A percentile compares a stretch with the other conserved stretches of the same genome.
These are phyloP conservation scores for Nasonia vitripennis DNA, from an alignment of 1,140 invertebrate species.

Conservation along the genomic window DNA sequence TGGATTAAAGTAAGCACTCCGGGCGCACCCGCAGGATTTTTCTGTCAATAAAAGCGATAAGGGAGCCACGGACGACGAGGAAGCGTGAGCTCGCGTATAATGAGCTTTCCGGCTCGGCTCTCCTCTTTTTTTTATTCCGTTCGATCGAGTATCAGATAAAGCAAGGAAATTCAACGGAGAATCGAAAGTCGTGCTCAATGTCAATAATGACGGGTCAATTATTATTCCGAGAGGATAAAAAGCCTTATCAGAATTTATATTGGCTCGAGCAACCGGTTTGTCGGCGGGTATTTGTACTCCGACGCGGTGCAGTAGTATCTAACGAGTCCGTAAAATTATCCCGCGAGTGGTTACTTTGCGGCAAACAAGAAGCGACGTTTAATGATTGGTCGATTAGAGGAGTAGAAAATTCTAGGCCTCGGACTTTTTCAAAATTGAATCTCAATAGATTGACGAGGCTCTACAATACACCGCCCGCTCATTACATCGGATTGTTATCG, in stretches of 20 bases:
- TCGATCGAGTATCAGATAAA: too few species aligned
- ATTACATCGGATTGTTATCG: background rate
- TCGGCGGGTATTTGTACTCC: conserved; percentile 17
- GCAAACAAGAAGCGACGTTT: conserved; percentile 18
- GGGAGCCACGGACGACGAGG: background rate
- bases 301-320: conserved; percentile 15
- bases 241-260: conserved; percentile 33
- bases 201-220: conserved; percentile 6
- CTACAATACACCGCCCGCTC: background rate
- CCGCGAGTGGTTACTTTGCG: conserved; percentile 12
- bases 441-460: conserved; percentile 11
- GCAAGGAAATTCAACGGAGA: too few species aligned
- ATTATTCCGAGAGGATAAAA: background rate
- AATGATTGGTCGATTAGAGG: conserved; percentile 28
- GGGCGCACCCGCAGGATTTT: conserved; percentile 25
- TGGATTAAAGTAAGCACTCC: conserved; percentile 48
- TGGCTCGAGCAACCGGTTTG: conserved; percentile 20
- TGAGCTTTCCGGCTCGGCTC: background rate
- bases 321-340: conserved; percentile 42
- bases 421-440: conserved; percentile 33
- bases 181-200: background rate
- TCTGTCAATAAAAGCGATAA: conserved; percentile 29
- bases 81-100: conserved; percentile 31
- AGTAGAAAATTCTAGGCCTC: background rate
- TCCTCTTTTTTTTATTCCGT: background rate